Conservation (phyloP, 2,113 vertebrate species). For the Aspidoscelis tigris region DNA sequence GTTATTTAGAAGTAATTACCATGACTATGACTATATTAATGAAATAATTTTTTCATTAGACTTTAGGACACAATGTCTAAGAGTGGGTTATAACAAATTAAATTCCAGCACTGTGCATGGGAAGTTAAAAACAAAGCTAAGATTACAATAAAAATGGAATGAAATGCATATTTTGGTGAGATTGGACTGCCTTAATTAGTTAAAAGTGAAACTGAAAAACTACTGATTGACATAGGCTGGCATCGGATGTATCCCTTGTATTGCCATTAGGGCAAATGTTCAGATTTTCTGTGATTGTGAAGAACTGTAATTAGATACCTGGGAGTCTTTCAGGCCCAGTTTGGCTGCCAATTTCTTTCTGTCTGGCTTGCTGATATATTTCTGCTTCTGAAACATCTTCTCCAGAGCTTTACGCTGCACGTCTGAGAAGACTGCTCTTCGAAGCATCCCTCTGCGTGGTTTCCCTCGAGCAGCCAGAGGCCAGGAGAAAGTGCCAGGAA, state of each 20-base stretch:
- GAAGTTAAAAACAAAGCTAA: no score
- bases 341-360: slow-evolving; percentile 93
- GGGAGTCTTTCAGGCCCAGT: slow-evolving; percentile 94
- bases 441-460: slow-evolving; percentile 93
- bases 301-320: slow-evolving; percentile 75
- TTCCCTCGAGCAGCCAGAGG: slow-evolving; percentile 90
- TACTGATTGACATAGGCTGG: not conserved
- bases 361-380: slow-evolving; percentile 99
- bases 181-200: not conserved
- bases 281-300: not conserved
- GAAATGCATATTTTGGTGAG: not conserved
- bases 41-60: no score
- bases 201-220: not conserved
- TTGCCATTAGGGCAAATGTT: not conserved
- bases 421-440: slow-evolving; percentile 95
- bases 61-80: no score
- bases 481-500: slow-evolving; percentile 96
- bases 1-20: no score
- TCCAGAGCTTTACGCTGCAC: slow-evolving; percentile 95
- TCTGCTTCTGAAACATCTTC: slow-evolving; percentile 98
- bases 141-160: no score
- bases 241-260: not conserved
- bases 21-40: no score
- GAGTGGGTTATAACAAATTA: no score
- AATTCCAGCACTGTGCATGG: no score